Evolutionary conservation across 1,140 invertebrate genomes (phyloP), one percentile per base, ranked within the genome.

Genomic region (Trichonephila inaurata): DNA sequence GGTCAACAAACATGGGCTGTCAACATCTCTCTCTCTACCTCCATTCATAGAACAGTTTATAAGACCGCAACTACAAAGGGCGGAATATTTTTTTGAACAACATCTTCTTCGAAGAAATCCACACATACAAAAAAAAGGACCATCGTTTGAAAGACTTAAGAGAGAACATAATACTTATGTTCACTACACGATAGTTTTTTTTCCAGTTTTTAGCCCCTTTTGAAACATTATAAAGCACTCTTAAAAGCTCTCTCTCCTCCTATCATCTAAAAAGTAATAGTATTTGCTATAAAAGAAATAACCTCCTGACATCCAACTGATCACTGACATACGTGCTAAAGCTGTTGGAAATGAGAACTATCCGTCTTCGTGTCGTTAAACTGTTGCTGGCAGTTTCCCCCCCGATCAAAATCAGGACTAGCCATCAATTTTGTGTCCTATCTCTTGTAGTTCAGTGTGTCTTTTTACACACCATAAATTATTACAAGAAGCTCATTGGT

Each of bases 251-350:
- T 24, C 33, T 89, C 87, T 82, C 62, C 82, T 86, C n/a, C 82
- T 60, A 92, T 92, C 82, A 92, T 92, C 91, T 24, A 85, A 51
- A 69, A 92, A 92, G 81, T 92, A 92, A 92, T 92, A 92, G 91
- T 92, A 92, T 92, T 92, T 92, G 91, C 81, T 86, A 21, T 92
- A 86, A 92, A 92, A 92, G 91, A 86, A 92, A 92, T 92, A 92
- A 86, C 91, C 91, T 92, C 28, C 81, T 92, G 91, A 92, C 91
- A 92, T 92, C 62, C 82, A 85, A 86, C 82, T 86, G 81, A 92
- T 92, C 91, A 92, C 61, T 92, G 91, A 92, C 91, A 92, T 69
- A 86, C 62, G 91, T 51, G 81, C 77, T 92, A 92, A 92, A 92
- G 91, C 82, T 92, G 33, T 69, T 92, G 91, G 91, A 92, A 92